Evolutionary conservation across 2,888 invertebrate species (phyloP).

Genomic region (Seira musarum): DNA sequence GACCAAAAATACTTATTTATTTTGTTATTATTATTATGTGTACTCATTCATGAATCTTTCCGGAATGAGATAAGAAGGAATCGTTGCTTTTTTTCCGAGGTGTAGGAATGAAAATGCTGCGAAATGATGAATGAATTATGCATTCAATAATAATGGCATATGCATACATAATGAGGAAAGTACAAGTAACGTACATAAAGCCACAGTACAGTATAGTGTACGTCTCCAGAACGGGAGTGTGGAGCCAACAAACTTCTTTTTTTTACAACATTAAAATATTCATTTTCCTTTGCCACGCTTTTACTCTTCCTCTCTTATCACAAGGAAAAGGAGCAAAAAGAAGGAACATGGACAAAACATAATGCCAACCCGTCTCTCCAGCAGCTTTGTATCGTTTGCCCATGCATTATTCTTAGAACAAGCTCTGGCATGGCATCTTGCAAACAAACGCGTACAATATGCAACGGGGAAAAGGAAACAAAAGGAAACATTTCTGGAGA

Average conservation of each 20-base stretch:
- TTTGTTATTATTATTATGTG: not conserved
- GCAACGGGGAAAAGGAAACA: not conserved
- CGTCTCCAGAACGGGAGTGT: not conserved
- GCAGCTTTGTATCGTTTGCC: not conserved
- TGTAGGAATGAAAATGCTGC: conserved; percentile 20
- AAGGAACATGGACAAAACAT: not conserved
- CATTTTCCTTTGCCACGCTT: conserved; percentile 48
- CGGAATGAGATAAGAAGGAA: conserved; percentile 57
- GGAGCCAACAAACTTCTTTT: conserved; percentile 11
- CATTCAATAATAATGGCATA: conserved; percentile 33
- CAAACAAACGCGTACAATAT: not conserved
- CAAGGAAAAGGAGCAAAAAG: not conserved
- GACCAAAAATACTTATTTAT: conserved; percentile 6
- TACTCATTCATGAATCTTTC: conserved; percentile 51
- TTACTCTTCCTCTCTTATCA: conserved; percentile 39
- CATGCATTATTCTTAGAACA: not conserved
- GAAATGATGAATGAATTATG: conserved; percentile 40
- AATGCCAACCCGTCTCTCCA: not conserved
- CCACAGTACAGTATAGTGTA: not conserved
- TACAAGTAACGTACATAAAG: not conserved
- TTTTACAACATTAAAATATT: conserved; percentile 52
- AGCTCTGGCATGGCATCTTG: too few relatives aligned
- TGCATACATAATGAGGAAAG: conserved; percentile 8
- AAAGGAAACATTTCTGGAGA: conserved; percentile 21
- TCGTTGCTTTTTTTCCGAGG: conserved; percentile 3